phyloP scores from a whole-genome alignment of 2,113 vertebrate genomes.

The Tragelaphus scriptus region DNA sequence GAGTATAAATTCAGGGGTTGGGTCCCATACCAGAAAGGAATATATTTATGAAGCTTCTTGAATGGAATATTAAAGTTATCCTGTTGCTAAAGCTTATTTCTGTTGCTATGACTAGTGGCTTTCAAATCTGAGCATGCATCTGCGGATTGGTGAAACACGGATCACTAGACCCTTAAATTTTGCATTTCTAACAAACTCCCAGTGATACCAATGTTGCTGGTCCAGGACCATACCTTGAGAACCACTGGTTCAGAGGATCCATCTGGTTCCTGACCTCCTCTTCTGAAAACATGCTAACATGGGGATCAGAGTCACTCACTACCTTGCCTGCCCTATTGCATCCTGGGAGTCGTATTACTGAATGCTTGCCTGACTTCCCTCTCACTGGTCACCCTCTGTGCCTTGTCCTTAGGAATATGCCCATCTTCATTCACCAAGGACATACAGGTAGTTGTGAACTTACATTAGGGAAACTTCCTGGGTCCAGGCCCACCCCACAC shows the following conservation, averaged over 20 bases:
- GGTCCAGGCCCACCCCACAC: not conserved
- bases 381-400: not conserved
- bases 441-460: not conserved
- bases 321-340: not conserved
- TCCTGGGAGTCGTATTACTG: not conserved
- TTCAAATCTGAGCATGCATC: not conserved
- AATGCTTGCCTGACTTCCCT: not conserved
- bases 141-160: not conserved
- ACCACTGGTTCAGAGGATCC: not conserved
- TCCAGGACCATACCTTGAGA: not conserved
- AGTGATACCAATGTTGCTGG: not conserved
- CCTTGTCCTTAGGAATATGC: not conserved
- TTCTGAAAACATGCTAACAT: not conserved
- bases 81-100: not conserved
- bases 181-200: not conserved
- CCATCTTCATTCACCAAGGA: not conserved
- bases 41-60: not conserved
- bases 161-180: not conserved
- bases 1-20: not conserved
- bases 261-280: not conserved
- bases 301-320: not conserved
- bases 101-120: not conserved
- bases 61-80: not conserved
- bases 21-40: not conserved
- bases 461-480: not conserved